Percentiles rank a stretch among this genome's conserved stretches.
phyloP scores from a whole-genome alignment of 2,888 invertebrate species.

The Ectobius pallidus region DNA sequence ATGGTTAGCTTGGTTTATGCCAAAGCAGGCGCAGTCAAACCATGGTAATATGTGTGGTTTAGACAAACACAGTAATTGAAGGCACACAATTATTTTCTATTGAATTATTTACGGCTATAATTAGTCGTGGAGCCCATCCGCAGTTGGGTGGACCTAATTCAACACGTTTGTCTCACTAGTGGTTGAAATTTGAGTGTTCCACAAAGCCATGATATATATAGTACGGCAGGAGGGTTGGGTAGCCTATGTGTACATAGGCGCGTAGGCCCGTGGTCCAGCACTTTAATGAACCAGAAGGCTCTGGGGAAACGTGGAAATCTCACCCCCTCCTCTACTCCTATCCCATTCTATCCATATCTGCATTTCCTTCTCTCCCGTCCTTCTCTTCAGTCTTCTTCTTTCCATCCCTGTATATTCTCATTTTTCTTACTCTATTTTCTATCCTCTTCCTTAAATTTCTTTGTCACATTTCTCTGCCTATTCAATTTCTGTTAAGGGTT shows the following conservation, averaged over 20 bases:
- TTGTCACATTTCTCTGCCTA: no score
- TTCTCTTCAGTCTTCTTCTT: no score
- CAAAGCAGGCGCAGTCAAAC: not conserved
- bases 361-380: no score
- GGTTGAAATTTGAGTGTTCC: slow-evolving; percentile 23
- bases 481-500: no score
- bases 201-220: slow-evolving; percentile 11
- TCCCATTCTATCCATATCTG: no score
- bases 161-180: slow-evolving; percentile 14
- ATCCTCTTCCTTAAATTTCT: no score
- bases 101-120: slow-evolving; percentile 28
- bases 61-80: slow-evolving; percentile 28
- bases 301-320: not conserved
- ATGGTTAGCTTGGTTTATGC: not conserved
- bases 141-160: slow-evolving; percentile 13
- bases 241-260: not conserved
- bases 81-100: slow-evolving; percentile 27
- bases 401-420: no score
- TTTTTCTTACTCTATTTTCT: no score
- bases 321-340: no score
- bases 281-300: not conserved
- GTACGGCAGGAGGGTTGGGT: not conserved
- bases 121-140: slow-evolving; percentile 9
- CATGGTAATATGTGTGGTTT: slow-evolving; percentile 22
- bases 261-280: not conserved